Percentiles rank a stretch among this genome's conserved stretches.
These are phyloP conservation scores for Drosophila gaucha DNA, from an alignment of 2,888 invertebrate genomes.

Conservation along the genomic window DNA sequence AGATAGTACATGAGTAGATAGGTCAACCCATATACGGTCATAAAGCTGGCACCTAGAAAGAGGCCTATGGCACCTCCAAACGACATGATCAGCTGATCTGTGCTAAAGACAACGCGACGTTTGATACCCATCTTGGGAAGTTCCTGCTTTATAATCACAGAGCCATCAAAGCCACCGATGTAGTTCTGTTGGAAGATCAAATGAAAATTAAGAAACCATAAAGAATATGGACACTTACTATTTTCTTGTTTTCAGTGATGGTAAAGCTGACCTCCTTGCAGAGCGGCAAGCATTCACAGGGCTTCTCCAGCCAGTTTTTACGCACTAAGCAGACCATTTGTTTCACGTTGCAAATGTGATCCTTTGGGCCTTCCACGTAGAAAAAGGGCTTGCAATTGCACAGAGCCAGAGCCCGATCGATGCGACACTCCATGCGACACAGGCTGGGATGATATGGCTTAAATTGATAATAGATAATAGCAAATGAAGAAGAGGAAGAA, in stretches of 20 bases:
- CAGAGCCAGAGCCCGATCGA: constrained; percentile 70
- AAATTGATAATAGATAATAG: not conserved
- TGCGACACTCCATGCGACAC: constrained; percentile 82
- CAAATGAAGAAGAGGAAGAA: too few relatives aligned
- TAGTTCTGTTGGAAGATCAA: constrained; percentile 46
- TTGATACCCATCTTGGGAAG: constrained; percentile 78
- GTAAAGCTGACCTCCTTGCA: constrained; percentile 72
- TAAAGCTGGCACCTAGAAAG: constrained; percentile 83
- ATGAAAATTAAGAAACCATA: not conserved
- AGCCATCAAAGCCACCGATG: constrained; percentile 69
- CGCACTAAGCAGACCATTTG: constrained; percentile 77
- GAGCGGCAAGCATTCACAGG: constrained; percentile 74
- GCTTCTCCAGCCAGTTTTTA: constrained; percentile 65
- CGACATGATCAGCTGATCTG: constrained; percentile 82
- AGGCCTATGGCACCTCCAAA: constrained; percentile 84
- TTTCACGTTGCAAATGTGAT: constrained; percentile 70
- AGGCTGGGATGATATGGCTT: constrained; percentile 80
- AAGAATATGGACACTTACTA: constrained; percentile 54
- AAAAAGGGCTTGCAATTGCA: constrained; percentile 83
- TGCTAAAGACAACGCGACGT: constrained; percentile 81
- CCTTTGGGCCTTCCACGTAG: constrained; percentile 70
- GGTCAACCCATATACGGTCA: constrained; percentile 75
- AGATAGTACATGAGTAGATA: constrained; percentile 57
- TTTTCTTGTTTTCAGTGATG: constrained; percentile 50
- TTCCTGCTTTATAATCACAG: constrained; percentile 64